phyloP scores from a whole-genome alignment of 2,888 invertebrate species.

The Slavum lentiscoides region DNA sequence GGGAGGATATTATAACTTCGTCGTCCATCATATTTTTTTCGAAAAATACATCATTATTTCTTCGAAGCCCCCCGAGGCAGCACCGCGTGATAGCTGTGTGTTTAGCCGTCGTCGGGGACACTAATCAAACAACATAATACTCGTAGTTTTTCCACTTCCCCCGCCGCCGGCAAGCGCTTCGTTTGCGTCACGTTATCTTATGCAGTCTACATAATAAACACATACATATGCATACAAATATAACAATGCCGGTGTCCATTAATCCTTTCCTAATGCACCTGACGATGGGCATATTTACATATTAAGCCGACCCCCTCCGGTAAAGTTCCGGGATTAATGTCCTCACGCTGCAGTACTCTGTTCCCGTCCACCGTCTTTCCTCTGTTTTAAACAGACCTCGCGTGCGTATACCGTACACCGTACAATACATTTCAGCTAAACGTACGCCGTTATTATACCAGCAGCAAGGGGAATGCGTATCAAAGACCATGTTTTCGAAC shows the following conservation, averaged over 20 bases:
- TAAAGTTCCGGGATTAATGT: conserved; percentile 32
- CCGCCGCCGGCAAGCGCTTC: background rate
- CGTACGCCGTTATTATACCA: background rate
- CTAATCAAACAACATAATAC: conserved; percentile 34
- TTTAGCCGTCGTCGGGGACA: background rate
- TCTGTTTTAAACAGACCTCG: background rate
- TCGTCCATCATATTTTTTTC: too few relatives aligned
- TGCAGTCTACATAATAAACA: background rate
- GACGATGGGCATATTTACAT: conserved; percentile 44
- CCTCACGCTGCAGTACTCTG: background rate
- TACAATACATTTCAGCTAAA: too few relatives aligned
- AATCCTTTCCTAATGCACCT: conserved; percentile 41
- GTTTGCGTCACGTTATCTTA: conserved; percentile 18
- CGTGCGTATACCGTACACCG: too few relatives aligned
- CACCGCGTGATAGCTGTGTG: too few relatives aligned
- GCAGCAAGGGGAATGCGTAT: too few relatives aligned
- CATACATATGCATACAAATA: background rate
- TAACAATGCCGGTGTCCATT: conserved; percentile 27
- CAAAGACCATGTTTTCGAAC: too few relatives aligned
- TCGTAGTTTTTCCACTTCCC: background rate
- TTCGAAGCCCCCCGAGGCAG: too few relatives aligned
- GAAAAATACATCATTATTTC: too few relatives aligned
- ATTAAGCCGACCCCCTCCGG: conserved; percentile 10
- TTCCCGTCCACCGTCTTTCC: too few relatives aligned
- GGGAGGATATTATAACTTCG: too few relatives aligned